phyloP scores from a whole-genome alignment of 2,888 invertebrate genomes.

The Bruchidius siliquastri region DNA sequence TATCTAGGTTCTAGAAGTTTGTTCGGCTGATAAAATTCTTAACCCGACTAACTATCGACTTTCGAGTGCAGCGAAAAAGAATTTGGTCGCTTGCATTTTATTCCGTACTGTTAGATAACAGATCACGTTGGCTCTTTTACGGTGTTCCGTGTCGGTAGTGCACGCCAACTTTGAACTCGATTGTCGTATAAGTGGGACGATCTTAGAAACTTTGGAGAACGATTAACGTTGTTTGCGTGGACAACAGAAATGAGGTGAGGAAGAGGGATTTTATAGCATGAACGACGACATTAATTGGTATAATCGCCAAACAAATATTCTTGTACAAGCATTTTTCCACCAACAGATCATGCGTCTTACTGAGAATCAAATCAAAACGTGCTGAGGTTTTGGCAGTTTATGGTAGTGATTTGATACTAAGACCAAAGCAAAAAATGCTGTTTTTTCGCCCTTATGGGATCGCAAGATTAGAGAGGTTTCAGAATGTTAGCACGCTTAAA shows the following conservation, averaged over 20 bases:
- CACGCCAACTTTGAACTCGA: background rate
- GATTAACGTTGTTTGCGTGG: background rate
- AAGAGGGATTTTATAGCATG: background rate
- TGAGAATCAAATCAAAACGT: too few relatives aligned
- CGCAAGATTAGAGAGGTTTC: too few relatives aligned
- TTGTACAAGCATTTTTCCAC: background rate
- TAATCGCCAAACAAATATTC: background rate
- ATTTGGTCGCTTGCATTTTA: background rate
- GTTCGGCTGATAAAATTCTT: background rate
- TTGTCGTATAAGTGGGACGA: background rate
- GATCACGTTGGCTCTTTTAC: background rate
- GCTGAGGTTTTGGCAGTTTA: too few relatives aligned
- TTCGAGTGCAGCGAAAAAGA: background rate
- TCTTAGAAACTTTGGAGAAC: background rate
- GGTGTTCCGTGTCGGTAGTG: background rate
- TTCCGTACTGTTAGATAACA: background rate
- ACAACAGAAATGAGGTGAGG: background rate
- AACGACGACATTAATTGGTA: background rate
- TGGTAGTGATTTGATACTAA: too few relatives aligned
- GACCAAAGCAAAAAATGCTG: too few relatives aligned
- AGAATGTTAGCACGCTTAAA: too few relatives aligned
- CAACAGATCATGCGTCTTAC: too few relatives aligned
- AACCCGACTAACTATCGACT: background rate
- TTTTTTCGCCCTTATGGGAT: too few relatives aligned
- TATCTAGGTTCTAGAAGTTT: too few relatives aligned